Evolutionary conservation across 1,140 invertebrate genomes (phyloP), one percentile per base, ranked within the genome.

Genomic region (Wiebesia pumilae): DNA sequence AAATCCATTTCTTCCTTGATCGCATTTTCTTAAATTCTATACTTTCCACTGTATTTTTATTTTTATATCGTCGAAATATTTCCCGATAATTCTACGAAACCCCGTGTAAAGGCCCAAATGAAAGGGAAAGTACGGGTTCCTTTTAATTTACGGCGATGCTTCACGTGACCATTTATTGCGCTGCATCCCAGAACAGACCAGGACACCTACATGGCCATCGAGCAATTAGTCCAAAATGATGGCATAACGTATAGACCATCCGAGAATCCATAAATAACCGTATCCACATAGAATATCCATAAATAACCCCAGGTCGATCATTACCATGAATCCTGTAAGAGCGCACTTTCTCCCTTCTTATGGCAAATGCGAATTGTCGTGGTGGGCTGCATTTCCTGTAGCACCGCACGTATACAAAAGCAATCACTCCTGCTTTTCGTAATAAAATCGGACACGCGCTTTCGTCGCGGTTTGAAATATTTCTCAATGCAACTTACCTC

Each of bases 101-200:
- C 43, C 14, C 43, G 43, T 47, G 43, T 6, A 47, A 47, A 47
- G 14, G 43, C 14, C n/a, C n/a, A n/a, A n/a, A n/a, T n/a, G n/a
- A n/a, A n/a, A n/a, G n/a, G n/a, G n/a, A n/a, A n/a, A n/a, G n/a
- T 47, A 47, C 43, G 14, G 43, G 14, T 47, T 47, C 43, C 14
- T 14, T 47, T 47, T 7, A 47, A 47, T 58, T 58, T 16, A 3
- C 54, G 54, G 19, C 3, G 7, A 7, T 47, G 43, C 14, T 14
- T 7, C 43, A 14, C 6, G 43, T 7, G 14, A 21, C 54, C 19
- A 58, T 58, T 91, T 93, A 93, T 93, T 93, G 92, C 91, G 90
- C 87, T 89, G 88, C 6, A 47, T 47, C 6, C 6, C 43, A 47
- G 43, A 47, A 47, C 6, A 47, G 6, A 6, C 43, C 43, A 47